These are phyloP conservation scores for Coccyzus lansbergi DNA, from an alignment of 2,797 vertebrate species.

Conservation along the genomic window DNA sequence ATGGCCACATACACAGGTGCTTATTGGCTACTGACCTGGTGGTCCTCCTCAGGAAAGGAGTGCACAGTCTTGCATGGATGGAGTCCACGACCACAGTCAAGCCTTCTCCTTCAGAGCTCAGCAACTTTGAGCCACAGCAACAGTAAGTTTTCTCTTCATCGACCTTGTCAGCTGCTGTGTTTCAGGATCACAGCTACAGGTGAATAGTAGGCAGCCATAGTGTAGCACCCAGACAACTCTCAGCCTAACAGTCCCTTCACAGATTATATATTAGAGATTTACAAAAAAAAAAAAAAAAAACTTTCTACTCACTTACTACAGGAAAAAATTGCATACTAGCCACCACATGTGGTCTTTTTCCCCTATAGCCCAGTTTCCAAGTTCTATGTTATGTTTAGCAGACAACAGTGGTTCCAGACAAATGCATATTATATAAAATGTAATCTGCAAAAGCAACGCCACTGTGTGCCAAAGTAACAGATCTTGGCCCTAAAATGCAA, in stretches of 20 bases:
- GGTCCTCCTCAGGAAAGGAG: not conserved
- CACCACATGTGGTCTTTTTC: not conserved
- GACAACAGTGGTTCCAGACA: not conserved
- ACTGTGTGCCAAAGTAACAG: not conserved
- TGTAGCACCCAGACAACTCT: not conserved
- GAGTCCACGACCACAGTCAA: not conserved
- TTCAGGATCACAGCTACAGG: not conserved
- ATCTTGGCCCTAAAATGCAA: not conserved
- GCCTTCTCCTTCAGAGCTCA: not conserved
- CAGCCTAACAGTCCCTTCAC: not conserved
- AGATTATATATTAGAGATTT: not conserved
- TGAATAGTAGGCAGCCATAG: not conserved
- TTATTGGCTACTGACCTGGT: not conserved
- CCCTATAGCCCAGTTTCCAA: not conserved
- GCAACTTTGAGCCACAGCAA: not conserved
- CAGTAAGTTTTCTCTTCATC: not conserved
- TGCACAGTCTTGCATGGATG: accelerated
- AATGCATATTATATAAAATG: not conserved
- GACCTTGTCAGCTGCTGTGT: not conserved
- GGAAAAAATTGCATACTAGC: not conserved
- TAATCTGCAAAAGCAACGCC: not conserved
- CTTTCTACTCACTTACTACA: not conserved
- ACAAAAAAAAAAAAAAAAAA: not conserved
- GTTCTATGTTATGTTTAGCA: not conserved
- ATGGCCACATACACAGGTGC: accelerated